Base-by-base conservation (phyloP, 2,888 invertebrate species). In the Ashinkailepas kermadecensis region DNA sequence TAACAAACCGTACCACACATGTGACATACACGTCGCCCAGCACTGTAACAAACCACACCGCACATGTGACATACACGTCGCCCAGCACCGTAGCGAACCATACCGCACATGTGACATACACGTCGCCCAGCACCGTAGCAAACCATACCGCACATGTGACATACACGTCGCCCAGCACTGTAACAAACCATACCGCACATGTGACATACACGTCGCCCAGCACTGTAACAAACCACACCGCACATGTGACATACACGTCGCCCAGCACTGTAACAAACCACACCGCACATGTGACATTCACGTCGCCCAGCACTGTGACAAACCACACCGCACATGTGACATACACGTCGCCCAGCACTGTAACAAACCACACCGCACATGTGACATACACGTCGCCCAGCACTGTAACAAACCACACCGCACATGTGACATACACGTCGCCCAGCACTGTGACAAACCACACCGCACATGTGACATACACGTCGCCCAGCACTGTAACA, bases 161-260 rank as follows among this genome's bases (percentile, higher is more conserved):
- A 39, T 39, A n/a, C n/a, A n/a, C 95, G 88, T 99, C 98, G 23
- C 99, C 99, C 82, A 99, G 89, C 85, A 97, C 98, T 98, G 87
- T 11, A 9, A 67, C 67, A 15, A 23, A 18, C 62, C 39, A 39
- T 4, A 39, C 39, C 2, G 39, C 39, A 39, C 39, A 39, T 4
- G 4, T 39, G 39, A 39, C 39, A 39, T 39, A n/a, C n/a, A n/a
- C 95, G 88, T 99, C 98, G 23, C 99, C 99, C 82, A 99, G 89
- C 85, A 97, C 98, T 98, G 87, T 11, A 9, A 67, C 67, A 15
- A 23, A 18, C 62, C 39, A 39, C 39, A 39, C 39, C 2, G 39
- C 39, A 39, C 39, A 39, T 4, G 4, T 39, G 39, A 39, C 39
- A 39, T 39, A n/a, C n/a, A n/a, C 95, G 88, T 99, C 98, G 23